Percentiles rank a stretch among this genome's conserved stretches.
Conservation (phyloP, 1,140 invertebrate genomes). For the Drepana arcuata region DNA sequence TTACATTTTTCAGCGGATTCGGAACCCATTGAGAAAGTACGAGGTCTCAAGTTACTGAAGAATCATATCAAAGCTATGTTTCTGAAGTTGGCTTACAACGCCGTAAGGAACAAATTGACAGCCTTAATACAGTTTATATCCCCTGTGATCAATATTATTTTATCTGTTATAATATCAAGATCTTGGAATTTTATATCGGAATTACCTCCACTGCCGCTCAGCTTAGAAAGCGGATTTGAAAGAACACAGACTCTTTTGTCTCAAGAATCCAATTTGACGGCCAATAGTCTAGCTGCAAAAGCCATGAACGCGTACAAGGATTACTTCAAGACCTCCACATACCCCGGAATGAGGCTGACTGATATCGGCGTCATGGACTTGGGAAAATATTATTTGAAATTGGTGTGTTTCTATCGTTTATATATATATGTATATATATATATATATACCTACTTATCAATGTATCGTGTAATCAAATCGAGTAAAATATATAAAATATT, state of each 20-base stretch:
- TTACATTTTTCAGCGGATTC: constrained; percentile 28
- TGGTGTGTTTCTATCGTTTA: constrained; percentile 48
- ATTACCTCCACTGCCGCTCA: constrained; percentile 56
- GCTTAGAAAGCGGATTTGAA: constrained; percentile 47
- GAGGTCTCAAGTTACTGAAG: constrained; percentile 50
- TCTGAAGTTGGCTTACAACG: constrained; percentile 74
- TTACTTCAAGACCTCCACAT: constrained; percentile 42
- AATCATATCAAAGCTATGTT: constrained; percentile 78
- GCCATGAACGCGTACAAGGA: constrained; percentile 46
- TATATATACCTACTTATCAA: no score
- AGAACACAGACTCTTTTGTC: constrained; percentile 48
- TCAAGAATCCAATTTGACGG: constrained; percentile 21
- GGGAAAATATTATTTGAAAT: constrained; percentile 53
- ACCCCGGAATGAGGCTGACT: constrained; percentile 35
- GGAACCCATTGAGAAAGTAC: constrained; percentile 49
- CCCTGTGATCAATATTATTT: constrained; percentile 74
- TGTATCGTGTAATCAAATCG: no score
- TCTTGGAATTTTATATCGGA: constrained; percentile 59
- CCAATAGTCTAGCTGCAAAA: constrained; percentile 32
- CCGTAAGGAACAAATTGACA: constrained; percentile 71
- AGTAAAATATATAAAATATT: no score
- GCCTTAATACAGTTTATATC: constrained; percentile 74
- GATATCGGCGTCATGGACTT: constrained; percentile 47
- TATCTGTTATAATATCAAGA: constrained; percentile 72
- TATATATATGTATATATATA: no score